These are phyloP conservation scores for Siniperca knerii DNA, from an alignment of 2,113 vertebrate genomes.

Conservation along the genomic window DNA sequence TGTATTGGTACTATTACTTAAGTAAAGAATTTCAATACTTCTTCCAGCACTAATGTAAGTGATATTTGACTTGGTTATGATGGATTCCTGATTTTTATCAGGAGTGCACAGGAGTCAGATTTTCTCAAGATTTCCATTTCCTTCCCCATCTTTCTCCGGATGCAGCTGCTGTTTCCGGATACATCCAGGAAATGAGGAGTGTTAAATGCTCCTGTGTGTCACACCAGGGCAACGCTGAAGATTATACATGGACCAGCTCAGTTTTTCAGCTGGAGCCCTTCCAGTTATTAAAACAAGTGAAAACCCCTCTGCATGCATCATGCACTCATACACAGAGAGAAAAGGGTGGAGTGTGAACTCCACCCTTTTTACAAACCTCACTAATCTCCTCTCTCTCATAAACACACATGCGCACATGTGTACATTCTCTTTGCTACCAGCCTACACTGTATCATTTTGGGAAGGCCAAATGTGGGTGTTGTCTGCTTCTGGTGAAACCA, in stretches of 20 bases:
- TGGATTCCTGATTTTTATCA: background rate
- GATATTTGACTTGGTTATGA: background rate
- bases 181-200: constrained; percentile 42
- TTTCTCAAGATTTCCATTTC: constrained; percentile 51
- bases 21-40: background rate
- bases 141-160: constrained; percentile 44
- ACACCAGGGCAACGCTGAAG: constrained; percentile 1
- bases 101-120: background rate
- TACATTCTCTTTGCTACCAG: constrained; percentile 24
- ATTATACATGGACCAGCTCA: constrained; percentile 1
- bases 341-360: constrained; percentile 50
- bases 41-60: background rate
- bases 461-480: constrained; percentile 62
- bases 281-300: constrained; percentile 34
- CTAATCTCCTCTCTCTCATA: constrained; percentile 25
- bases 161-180: constrained; percentile 43
- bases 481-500: constrained; percentile 56
- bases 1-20: background rate
- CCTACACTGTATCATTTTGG: constrained; percentile 71
- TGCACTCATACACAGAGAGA: constrained; percentile 1
- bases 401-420: constrained; percentile 30
- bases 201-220: constrained; percentile 23
- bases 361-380: constrained; percentile 48
- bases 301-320: constrained; percentile 17
- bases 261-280: constrained; percentile 20